Evolutionary conservation across 2,888 invertebrate species (phyloP).

Genomic region (Apantesis nais): DNA sequence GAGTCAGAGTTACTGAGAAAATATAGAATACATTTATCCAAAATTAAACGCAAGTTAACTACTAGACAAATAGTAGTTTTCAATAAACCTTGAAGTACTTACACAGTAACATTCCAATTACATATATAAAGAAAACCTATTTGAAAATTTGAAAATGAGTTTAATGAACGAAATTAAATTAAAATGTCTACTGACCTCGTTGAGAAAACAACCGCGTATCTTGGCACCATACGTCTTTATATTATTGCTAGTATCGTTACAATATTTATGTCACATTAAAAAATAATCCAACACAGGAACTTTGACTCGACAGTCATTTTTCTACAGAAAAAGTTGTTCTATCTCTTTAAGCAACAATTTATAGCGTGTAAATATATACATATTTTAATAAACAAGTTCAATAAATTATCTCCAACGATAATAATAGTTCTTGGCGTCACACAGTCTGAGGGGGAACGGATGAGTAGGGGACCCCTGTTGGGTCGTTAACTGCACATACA

Average conservation of each 20-base stretch:
- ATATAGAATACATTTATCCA: too few species aligned
- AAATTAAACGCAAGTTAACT: background rate
- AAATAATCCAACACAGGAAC: slow-evolving; percentile 31
- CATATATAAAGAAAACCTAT: slow-evolving; percentile 25
- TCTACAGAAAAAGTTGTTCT: slow-evolving; percentile 33
- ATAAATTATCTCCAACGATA: slow-evolving; percentile 53
- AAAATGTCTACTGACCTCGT: slow-evolving; percentile 19
- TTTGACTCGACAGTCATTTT: slow-evolving; percentile 44
- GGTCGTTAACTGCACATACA: slow-evolving; percentile 75
- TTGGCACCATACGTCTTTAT: slow-evolving; percentile 33
- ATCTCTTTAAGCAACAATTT: slow-evolving; percentile 41
- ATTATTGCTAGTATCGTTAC: slow-evolving; percentile 40
- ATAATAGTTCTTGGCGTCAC: slow-evolving; percentile 74
- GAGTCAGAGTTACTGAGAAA: too few species aligned
- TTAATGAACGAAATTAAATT: slow-evolving; percentile 31
- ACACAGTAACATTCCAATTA: slow-evolving; percentile 24
- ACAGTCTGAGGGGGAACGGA: slow-evolving; percentile 72
- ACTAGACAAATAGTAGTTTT: background rate
- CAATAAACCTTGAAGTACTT: background rate
- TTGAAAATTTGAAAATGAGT: slow-evolving; percentile 21
- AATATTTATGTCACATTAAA: slow-evolving; percentile 44
- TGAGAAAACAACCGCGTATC: slow-evolving; percentile 25
- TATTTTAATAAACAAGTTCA: slow-evolving; percentile 49
- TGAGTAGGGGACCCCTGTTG: slow-evolving; percentile 68
- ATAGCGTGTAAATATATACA: slow-evolving; percentile 27